phyloP scores from a whole-genome alignment of 2,888 invertebrate species.

The Neoaliturus tenellus region DNA sequence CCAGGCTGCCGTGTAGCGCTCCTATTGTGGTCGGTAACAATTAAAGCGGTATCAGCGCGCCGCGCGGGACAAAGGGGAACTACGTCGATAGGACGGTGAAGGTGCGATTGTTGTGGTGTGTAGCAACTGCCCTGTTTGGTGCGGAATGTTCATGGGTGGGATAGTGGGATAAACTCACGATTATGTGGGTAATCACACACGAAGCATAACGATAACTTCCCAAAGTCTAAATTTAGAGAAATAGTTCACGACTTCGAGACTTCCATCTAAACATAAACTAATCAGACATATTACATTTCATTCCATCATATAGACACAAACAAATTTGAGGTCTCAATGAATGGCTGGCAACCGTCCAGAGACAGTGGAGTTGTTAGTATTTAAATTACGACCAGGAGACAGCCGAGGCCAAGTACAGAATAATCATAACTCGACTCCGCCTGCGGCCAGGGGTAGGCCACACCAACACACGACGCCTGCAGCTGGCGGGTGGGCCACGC shows the following conservation, averaged over 20 bases:
- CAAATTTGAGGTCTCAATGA: not conserved
- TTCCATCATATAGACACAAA: too few relatives aligned
- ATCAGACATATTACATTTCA: too few relatives aligned
- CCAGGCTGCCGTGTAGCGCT: not conserved
- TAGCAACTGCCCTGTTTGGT: not conserved
- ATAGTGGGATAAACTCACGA: too few relatives aligned
- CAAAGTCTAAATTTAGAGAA: too few relatives aligned
- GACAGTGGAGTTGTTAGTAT: slow-evolving; percentile 19
- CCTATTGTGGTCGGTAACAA: not conserved
- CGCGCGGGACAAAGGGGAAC: not conserved
- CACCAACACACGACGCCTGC: not conserved
- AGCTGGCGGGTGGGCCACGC: not conserved
- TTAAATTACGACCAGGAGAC: slow-evolving; percentile 21
- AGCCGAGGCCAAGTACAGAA: not conserved
- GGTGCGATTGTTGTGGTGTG: not conserved
- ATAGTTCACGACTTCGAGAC: too few relatives aligned
- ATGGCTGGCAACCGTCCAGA: not conserved
- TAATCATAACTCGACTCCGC: slow-evolving; percentile 12
- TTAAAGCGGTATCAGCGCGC: not conserved
- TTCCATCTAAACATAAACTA: too few relatives aligned
- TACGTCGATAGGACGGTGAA: not conserved
- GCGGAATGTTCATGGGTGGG: not conserved
- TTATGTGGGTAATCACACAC: too few relatives aligned
- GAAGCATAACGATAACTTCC: too few relatives aligned
- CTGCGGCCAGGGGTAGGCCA: not conserved